Conservation (phyloP, 2,888 invertebrate genomes). For the Cenopis cana region DNA sequence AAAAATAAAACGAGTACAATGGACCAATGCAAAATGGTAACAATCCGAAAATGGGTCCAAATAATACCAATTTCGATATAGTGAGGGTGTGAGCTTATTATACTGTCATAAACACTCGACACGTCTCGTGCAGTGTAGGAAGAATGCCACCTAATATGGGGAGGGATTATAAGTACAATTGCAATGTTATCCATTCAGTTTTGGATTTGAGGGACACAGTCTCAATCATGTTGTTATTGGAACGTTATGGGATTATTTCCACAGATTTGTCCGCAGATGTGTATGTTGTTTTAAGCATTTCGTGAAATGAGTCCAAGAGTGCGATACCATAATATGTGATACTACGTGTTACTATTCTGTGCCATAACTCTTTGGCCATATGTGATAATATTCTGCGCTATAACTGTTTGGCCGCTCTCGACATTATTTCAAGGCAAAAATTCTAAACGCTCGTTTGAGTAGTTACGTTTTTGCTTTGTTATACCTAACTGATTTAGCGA, state of each 20-base stretch:
- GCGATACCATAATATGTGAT: too few relatives aligned
- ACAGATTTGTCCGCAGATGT: conserved; percentile 9
- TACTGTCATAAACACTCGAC: conserved; percentile 78
- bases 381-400: too few relatives aligned
- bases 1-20: conserved; percentile 27
- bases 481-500: too few relatives aligned
- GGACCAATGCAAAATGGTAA: conserved; percentile 32
- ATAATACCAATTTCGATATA: conserved; percentile 68
- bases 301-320: background rate
- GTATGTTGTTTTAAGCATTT: background rate
- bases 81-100: conserved; percentile 79
- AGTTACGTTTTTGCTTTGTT: too few relatives aligned
- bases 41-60: conserved; percentile 63
- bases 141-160: conserved; percentile 48
- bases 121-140: conserved; percentile 60
- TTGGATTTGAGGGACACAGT: conserved; percentile 23
- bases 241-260: conserved; percentile 26
- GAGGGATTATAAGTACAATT: conserved; percentile 54
- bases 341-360: too few relatives aligned
- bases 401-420: too few relatives aligned
- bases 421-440: too few relatives aligned
- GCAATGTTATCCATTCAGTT: conserved; percentile 56
- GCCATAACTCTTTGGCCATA: too few relatives aligned
- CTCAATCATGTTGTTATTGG: conserved; percentile 29
- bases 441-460: too few relatives aligned